Percentiles rank a stretch among this genome's conserved stretches.
Evolutionary conservation across 2,888 invertebrate species (phyloP).

Genomic region (Adela reaumurella): DNA sequence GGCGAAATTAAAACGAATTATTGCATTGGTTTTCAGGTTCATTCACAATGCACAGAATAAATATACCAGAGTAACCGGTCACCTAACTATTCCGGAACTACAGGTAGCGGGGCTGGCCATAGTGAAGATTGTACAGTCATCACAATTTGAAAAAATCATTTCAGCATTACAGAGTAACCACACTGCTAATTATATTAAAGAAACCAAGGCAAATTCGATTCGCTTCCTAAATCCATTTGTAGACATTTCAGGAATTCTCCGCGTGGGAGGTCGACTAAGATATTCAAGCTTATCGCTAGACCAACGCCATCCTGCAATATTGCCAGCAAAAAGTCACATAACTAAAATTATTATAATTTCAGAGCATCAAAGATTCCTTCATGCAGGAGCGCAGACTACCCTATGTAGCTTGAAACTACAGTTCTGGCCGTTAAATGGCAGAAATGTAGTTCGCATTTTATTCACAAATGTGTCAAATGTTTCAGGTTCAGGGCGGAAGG

Average conservation of each 20-base stretch:
- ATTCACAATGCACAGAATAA: not conserved
- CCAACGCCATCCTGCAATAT: not conserved
- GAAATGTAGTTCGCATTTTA: not conserved
- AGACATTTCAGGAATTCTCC: not conserved
- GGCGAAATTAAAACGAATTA: not conserved
- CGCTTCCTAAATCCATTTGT: not conserved
- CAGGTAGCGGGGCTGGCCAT: not conserved
- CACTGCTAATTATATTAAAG: not conserved
- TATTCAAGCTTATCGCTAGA: not conserved
- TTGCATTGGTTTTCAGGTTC: not conserved
- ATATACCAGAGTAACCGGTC: not conserved
- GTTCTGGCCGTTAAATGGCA: not conserved
- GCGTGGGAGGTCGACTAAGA: slow-evolving; percentile 1
- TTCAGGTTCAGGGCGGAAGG: not conserved
- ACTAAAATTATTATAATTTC: not conserved
- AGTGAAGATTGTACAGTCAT: not conserved
- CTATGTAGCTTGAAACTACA: not conserved
- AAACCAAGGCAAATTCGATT: not conserved
- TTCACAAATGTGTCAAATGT: slow-evolving; percentile 1
- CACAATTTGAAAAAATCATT: not conserved
- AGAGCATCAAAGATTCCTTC: not conserved
- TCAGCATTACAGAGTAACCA: not conserved
- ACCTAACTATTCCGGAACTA: not conserved
- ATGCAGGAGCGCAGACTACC: not conserved
- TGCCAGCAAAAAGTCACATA: not conserved